Evolutionary conservation across 2,888 invertebrate species (phyloP).

Genomic region (Anarsia innoxiella): DNA sequence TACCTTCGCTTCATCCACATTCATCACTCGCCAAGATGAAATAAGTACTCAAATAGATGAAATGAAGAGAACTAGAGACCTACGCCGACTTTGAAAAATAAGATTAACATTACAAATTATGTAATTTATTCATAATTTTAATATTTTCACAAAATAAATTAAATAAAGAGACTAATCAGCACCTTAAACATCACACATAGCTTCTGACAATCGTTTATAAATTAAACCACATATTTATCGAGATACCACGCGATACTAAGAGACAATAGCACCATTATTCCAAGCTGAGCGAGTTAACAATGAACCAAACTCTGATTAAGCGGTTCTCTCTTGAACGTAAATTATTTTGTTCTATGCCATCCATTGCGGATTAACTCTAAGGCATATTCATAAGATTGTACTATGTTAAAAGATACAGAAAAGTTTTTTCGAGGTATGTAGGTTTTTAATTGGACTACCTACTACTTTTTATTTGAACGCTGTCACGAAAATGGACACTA

Average conservation of each 20-base stretch:
- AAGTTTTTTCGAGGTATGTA: too few relatives aligned
- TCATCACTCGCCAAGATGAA: too few relatives aligned
- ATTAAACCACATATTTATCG: conserved; percentile 36
- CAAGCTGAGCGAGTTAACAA: conserved; percentile 51
- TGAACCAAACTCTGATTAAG: conserved; percentile 63
- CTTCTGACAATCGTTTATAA: too few relatives aligned
- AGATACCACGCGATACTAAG: conserved; percentile 53
- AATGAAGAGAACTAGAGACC: too few relatives aligned
- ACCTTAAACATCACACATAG: neutral
- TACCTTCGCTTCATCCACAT: too few relatives aligned
- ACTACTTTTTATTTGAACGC: too few relatives aligned
- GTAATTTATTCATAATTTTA: neutral
- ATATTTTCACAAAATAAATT: neutral
- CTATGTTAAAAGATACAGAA: too few relatives aligned
- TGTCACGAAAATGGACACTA: too few relatives aligned
- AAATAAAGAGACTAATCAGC: neutral
- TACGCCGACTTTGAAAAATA: too few relatives aligned
- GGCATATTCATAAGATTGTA: conserved; percentile 4
- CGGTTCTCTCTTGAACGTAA: conserved; percentile 50
- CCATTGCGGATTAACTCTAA: conserved; percentile 21
- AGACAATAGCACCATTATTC: conserved; percentile 63
- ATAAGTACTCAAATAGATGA: too few relatives aligned
- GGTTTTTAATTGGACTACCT: too few relatives aligned
- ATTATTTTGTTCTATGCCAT: conserved; percentile 44
- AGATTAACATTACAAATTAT: too few relatives aligned